Base-by-base conservation (phyloP, 1,140 invertebrate genomes). In the Elymnias hypermnestra region DNA sequence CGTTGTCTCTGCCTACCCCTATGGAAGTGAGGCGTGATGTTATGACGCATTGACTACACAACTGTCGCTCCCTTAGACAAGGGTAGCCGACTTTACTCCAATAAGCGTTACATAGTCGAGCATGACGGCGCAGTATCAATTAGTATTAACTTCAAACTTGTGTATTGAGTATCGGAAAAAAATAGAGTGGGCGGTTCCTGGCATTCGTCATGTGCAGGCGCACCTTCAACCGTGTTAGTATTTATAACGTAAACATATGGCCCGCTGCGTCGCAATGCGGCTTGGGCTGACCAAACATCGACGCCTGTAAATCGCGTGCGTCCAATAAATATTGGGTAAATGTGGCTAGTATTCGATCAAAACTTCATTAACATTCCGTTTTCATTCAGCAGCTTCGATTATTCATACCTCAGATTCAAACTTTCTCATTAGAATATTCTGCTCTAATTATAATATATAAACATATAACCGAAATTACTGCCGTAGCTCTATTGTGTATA, bases 231-330 rank as follows among this genome's bases (percentile, higher is more conserved):
- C 48, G 47, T 55, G 56, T 66, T 61, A 54, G 63, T 74, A 74
- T 75, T 74, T 72, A 75, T 70, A 78, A 63, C 63, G 58, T 67
- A 70, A 78, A 74, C 70, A 78, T 72, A 75, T 75, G 70, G 72
- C 72, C 69, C 58, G 56, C 45, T 14, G 28, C 12, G 2, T 14
- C 29, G 14, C 29, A 37, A 19, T 36, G 41, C 25, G 19, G 22
- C 14, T 15, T 23, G 19, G n/a, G 37, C 47, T 23, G 23, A 38
- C 48, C 41, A 45, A 63, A 43, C 57, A 52, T 47, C 36, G 45
- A 23, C 18, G 44, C 12, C 36, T 42, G 46, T 55, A 55, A 55
- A 55, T 45, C 46, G 41, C 18, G 26, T 41, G 22, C 23, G 37
- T 13, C 13, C 8, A 33, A 36, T 41, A 41, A 49, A 49, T 49